These are phyloP conservation scores for Cerceris rybyensis DNA, from an alignment of 2,888 invertebrate species.

Conservation along the genomic window DNA sequence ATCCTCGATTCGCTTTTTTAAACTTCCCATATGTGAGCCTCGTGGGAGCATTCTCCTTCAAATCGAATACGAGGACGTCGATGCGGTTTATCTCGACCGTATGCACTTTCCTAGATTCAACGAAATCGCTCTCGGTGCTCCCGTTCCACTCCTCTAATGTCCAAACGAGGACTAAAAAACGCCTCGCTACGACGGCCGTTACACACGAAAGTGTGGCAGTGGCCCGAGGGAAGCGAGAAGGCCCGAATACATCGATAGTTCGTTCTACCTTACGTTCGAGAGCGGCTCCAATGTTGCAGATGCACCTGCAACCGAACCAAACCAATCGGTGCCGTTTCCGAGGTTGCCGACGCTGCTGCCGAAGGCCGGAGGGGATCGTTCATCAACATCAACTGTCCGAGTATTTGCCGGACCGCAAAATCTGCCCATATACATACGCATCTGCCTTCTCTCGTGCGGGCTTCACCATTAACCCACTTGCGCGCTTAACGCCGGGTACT, in stretches of 20 bases:
- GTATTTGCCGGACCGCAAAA: conserved; percentile 45
- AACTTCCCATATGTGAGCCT: neutral
- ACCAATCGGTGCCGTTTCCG: conserved; percentile 14
- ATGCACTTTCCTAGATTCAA: conserved; percentile 44
- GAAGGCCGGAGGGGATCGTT: conserved; percentile 53
- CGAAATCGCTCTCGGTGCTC: conserved; percentile 50
- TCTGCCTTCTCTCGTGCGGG: conserved; percentile 36
- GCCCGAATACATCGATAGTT: conserved; percentile 31
- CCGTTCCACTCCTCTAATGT: conserved; percentile 33
- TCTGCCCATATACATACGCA: conserved; percentile 8
- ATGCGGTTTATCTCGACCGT: neutral
- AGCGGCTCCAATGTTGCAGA: conserved; percentile 13
- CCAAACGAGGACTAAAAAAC: conserved; percentile 45
- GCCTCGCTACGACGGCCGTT: conserved; percentile 28
- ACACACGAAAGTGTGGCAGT: conserved; percentile 60
- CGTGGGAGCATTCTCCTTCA: neutral
- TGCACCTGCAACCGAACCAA: conserved; percentile 44
- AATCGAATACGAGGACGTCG: neutral
- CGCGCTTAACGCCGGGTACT: conserved; percentile 44
- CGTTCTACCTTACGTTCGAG: conserved; percentile 9
- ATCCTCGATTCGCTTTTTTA: neutral
- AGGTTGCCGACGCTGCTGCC: conserved; percentile 4
- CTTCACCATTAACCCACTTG: conserved; percentile 71
- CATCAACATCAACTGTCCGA: conserved; percentile 59
- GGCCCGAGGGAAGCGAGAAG: conserved; percentile 37